Base-by-base conservation (phyloP, 2,797 vertebrate species). In the Clamator glandarius region DNA sequence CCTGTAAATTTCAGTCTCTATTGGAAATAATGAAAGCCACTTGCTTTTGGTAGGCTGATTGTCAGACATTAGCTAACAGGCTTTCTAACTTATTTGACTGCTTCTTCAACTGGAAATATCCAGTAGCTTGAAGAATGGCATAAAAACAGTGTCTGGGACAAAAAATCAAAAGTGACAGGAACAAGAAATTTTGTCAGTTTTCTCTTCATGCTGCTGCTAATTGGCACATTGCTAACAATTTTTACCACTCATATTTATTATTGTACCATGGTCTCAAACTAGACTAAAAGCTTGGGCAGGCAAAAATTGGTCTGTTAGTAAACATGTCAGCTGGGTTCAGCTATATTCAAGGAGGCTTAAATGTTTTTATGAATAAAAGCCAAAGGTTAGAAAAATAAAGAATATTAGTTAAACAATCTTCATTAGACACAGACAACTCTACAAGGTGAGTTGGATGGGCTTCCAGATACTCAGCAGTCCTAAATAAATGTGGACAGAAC, bases 11-110 rank as follows among this genome's bases (percentile, higher is more conserved):
- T 92, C 61, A 83, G 29, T 90, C 42, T 64, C 52, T 94, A 63
- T 63, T 93, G 90, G 72, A 96, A 96, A 93, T 96, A 97, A 97
- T 93, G 90, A 96, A 96, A 96, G 54, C 87, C 96, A 95, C 51
- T 97, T 96, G 95, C 29, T 95, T 93, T 96, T 66, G 29, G 35
- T 66, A 84, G 31, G 9, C 59, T 93, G 61, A 84, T 76, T 11
- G 6, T 91, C 66, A 86, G 68, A 76, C 44, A 79, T 90, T 69
- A 80, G 24, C 44, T 94, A 90, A 50, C 35, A 62, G 64, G 51
- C 80, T 95, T 54, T 88, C 24, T 90, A 90, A 51, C 51, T 84
- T 83, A 24, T 36, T 70, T 93, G 50, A 77, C 28, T 90, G 31
- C 20, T 58, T 88, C 76, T 90, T 69, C 54, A 87, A 86, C 21